Conservation (phyloP, 2,113 vertebrate species). For the Empidonax alnorum region DNA sequence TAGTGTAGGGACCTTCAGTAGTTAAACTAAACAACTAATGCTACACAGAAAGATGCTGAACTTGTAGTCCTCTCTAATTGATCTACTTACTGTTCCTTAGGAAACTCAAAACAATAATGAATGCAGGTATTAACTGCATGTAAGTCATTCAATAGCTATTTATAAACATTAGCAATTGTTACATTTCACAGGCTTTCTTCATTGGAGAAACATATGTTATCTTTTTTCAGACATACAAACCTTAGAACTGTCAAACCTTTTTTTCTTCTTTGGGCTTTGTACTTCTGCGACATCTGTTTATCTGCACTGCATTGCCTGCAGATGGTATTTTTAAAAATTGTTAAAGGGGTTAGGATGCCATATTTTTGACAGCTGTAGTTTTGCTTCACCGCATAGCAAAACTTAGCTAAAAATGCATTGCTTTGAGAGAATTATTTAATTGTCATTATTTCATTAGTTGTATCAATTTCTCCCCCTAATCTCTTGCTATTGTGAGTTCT, state of each 20-base stretch:
- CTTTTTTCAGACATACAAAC: conserved; percentile 65
- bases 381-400: conserved; percentile 57
- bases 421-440: conserved; percentile 40
- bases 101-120: conserved; percentile 82
- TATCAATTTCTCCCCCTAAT: background rate
- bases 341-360: conserved; percentile 44
- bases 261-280: conserved; percentile 68
- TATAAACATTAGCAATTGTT: conserved; percentile 82
- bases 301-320: conserved; percentile 62
- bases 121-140: conserved; percentile 89
- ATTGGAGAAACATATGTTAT: conserved; percentile 65
- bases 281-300: conserved; percentile 68
- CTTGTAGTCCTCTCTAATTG: conserved; percentile 94
- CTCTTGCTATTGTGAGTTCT: background rate
- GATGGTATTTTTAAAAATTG: conserved; percentile 69
- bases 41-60: conserved; percentile 96
- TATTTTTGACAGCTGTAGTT: conserved; percentile 74
- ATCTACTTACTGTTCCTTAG: conserved; percentile 90
- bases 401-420: conserved; percentile 42
- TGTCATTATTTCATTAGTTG: conserved; percentile 28
- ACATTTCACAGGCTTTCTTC: conserved; percentile 39
- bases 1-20: conserved; percentile 86
- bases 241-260: conserved; percentile 63
- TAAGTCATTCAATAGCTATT: conserved; percentile 89
- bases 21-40: conserved; percentile 88